Percentiles rank a stretch among this genome's conserved stretches.
Evolutionary conservation across 2,113 vertebrate genomes (phyloP).

Genomic region (Paramormyrops kingsleyae): DNA sequence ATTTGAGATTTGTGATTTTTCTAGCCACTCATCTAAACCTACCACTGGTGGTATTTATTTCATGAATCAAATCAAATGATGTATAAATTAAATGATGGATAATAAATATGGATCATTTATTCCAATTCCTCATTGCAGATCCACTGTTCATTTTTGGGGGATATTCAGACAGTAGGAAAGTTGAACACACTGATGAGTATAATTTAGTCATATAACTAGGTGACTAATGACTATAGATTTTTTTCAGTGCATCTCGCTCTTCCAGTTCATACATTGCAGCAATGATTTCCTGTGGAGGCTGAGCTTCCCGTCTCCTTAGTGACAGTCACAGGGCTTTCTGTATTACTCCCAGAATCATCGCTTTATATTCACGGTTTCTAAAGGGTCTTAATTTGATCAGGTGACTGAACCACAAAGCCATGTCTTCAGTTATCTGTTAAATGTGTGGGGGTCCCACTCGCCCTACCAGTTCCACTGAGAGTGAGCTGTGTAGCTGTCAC

Average conservation of each 20-base stretch:
- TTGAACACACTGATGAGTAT: neutral
- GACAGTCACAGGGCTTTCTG: neutral
- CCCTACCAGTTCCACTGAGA: neutral
- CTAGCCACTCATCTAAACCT: neutral
- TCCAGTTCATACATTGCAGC: neutral
- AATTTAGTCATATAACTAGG: neutral
- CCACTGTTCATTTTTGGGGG: neutral
- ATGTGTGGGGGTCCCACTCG: neutral
- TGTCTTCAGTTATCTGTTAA: neutral
- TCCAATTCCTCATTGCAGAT: neutral
- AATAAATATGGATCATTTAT: neutral
- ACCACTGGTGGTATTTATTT: neutral
- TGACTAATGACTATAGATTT: neutral
- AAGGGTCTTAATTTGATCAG: neutral
- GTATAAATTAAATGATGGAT: neutral
- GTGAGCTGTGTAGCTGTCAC: slow-evolving; percentile 38
- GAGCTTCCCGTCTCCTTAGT: neutral
- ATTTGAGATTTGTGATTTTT: neutral
- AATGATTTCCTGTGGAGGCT: neutral
- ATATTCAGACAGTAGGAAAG: neutral
- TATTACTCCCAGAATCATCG: neutral
- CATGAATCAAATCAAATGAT: neutral
- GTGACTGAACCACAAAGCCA: neutral
- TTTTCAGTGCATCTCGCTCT: neutral
- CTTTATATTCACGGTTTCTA: neutral